Conservation (phyloP, 2,888 invertebrate species). For the Dysmachus trigonus region DNA sequence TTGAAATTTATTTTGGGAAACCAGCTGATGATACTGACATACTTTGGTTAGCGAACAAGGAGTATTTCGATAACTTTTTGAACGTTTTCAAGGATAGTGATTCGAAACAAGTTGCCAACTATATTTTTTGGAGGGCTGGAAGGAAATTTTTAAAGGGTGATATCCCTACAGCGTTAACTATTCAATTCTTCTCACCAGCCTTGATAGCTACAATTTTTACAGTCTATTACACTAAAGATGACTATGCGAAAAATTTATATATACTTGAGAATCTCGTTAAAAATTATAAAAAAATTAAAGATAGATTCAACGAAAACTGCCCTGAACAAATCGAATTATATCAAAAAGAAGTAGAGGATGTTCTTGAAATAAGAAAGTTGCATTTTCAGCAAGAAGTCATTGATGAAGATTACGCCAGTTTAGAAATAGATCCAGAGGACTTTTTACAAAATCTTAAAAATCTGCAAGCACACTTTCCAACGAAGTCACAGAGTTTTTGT, state of each 20-base stretch:
- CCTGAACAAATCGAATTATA: not conserved
- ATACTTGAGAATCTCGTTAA: not conserved
- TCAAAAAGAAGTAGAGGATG: not conserved
- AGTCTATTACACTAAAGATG: not conserved
- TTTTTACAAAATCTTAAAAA: not conserved
- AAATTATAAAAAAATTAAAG: not conserved
- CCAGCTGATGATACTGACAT: not conserved
- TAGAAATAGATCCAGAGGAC: constrained; percentile 1
- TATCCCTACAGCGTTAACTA: not conserved
- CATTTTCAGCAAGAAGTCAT: not conserved
- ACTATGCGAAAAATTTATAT: not conserved
- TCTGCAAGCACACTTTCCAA: not conserved
- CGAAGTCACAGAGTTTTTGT: not conserved
- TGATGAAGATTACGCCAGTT: not conserved
- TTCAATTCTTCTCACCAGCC: not conserved
- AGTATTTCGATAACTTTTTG: not conserved
- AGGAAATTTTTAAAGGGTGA: not conserved
- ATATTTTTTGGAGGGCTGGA: not conserved
- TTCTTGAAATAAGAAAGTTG: not conserved
- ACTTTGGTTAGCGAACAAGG: not conserved
- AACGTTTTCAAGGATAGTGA: not conserved
- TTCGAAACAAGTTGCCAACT: not conserved
- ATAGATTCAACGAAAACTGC: not conserved
- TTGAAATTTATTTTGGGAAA: constrained; percentile 6
- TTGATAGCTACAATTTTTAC: not conserved